Conservation (phyloP, 2,888 invertebrate genomes). For the Cotesia congregata region DNA sequence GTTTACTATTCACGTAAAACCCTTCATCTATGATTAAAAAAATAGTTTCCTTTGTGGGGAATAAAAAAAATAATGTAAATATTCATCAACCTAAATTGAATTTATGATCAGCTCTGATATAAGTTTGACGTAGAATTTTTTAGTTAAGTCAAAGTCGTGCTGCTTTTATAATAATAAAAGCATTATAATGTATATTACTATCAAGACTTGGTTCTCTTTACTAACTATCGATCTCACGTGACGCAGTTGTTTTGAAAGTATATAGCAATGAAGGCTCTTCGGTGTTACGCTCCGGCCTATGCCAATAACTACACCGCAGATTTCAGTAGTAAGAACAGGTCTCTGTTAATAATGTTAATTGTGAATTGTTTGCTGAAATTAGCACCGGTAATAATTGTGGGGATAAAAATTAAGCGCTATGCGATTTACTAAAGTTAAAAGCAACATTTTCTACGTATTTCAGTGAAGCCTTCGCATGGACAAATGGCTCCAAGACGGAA, state of each 20-base stretch:
- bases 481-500: conserved; percentile 94
- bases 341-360: conserved; percentile 18
- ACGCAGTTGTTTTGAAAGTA: conserved; percentile 41
- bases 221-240: conserved; percentile 38
- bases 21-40: background rate
- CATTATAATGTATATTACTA: background rate
- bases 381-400: background rate
- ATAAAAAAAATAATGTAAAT: background rate
- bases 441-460: conserved; percentile 5
- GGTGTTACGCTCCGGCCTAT: conserved; percentile 28
- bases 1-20: background rate
- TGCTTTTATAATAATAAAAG: background rate
- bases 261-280: conserved; percentile 29
- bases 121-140: background rate
- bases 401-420: background rate
- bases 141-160: background rate
- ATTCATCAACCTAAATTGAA: background rate
- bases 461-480: conserved; percentile 77
- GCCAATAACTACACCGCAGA: conserved; percentile 3
- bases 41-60: background rate
- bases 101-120: background rate
- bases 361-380: background rate
- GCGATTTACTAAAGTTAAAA: background rate
- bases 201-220: conserved; percentile 28
- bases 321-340: conserved; percentile 7